A percentile compares a stretch with the other conserved stretches of the same genome.
Evolutionary conservation across 2,888 invertebrate genomes (phyloP).

Genomic region (Eucera pruinosa): DNA sequence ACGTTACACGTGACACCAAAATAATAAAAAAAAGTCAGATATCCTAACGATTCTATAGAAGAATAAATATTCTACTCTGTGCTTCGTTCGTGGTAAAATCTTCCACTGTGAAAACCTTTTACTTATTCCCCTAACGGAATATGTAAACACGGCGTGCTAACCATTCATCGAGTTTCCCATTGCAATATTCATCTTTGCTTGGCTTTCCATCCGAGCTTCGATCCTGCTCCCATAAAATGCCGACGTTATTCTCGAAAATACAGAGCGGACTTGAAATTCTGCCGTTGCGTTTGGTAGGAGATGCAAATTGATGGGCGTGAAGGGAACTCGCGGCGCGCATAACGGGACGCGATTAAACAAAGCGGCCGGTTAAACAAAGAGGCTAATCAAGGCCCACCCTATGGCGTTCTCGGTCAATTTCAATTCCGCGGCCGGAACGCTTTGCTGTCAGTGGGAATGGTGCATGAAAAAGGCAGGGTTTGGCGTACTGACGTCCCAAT

Average conservation of each 20-base stretch:
- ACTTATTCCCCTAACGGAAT: no score
- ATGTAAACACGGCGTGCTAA: no score
- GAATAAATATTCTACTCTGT: no score
- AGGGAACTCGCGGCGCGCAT: constrained; percentile 18
- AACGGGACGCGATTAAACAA: constrained; percentile 59
- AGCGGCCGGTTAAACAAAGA: constrained; percentile 61
- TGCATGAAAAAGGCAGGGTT: constrained; percentile 35
- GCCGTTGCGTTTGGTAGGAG: constrained; percentile 8
- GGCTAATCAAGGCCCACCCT: constrained; percentile 64
- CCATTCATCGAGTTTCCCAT: no score
- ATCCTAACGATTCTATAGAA: no score
- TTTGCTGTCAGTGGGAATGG: constrained; percentile 29
- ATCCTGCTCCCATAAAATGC: neutral
- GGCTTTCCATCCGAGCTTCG: neutral
- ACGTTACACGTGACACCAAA: no score
- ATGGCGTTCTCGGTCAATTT: constrained; percentile 48
- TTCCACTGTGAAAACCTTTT: no score
- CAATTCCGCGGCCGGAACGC: constrained; percentile 53
- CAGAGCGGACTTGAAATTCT: constrained; percentile 1
- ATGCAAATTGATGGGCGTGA: constrained; percentile 61
- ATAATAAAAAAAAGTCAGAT: no score
- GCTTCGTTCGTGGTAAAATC: no score
- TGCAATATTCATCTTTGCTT: no score
- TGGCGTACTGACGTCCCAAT: constrained; percentile 34
- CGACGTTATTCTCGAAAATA: neutral